Evolutionary conservation across 1,140 invertebrate genomes (phyloP).

Genomic region (Leucophenga varia): DNA sequence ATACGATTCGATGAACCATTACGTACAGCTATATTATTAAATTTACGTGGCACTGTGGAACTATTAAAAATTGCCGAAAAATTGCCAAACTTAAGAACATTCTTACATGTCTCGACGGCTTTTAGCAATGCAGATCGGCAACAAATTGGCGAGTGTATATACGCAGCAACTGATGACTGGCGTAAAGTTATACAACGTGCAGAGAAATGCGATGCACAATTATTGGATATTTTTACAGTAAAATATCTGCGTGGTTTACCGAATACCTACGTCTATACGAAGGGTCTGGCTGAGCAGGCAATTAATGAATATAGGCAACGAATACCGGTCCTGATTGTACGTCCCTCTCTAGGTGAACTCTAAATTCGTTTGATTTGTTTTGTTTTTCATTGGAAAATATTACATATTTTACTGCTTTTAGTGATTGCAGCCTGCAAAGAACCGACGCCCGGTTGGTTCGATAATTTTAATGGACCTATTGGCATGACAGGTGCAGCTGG

Average conservation of each 20-base stretch:
- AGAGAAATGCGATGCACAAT: slow-evolving; percentile 73
- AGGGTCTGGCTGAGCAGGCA: slow-evolving; percentile 77
- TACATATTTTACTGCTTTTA: too few relatives aligned
- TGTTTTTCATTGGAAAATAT: too few relatives aligned
- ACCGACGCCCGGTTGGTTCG: slow-evolving; percentile 82
- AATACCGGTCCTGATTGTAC: slow-evolving; percentile 79
- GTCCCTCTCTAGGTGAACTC: slow-evolving; percentile 88
- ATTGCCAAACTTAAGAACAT: slow-evolving; percentile 69
- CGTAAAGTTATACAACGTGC: slow-evolving; percentile 78
- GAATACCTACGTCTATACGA: slow-evolving; percentile 86
- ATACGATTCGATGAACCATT: slow-evolving; percentile 76
- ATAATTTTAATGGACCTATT: slow-evolving; percentile 92
- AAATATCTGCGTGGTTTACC: slow-evolving; percentile 63
- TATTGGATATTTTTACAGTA: slow-evolving; percentile 66
- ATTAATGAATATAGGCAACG: slow-evolving; percentile 67
- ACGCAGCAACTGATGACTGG: slow-evolving; percentile 82
- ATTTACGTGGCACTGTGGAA: slow-evolving; percentile 68
- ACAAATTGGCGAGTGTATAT: slow-evolving; percentile 74
- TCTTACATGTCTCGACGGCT: slow-evolving; percentile 83
- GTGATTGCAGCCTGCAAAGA: slow-evolving; percentile 68
- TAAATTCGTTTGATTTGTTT: too few relatives aligned
- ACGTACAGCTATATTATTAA: slow-evolving; percentile 66
- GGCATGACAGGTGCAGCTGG: slow-evolving; percentile 74
- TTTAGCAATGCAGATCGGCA: slow-evolving; percentile 77
- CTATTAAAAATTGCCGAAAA: slow-evolving; percentile 66